Evolutionary conservation across 2,888 invertebrate genomes (phyloP), one percentile per base, ranked within the genome.

Genomic region (Ormyrus nitidulus): DNA sequence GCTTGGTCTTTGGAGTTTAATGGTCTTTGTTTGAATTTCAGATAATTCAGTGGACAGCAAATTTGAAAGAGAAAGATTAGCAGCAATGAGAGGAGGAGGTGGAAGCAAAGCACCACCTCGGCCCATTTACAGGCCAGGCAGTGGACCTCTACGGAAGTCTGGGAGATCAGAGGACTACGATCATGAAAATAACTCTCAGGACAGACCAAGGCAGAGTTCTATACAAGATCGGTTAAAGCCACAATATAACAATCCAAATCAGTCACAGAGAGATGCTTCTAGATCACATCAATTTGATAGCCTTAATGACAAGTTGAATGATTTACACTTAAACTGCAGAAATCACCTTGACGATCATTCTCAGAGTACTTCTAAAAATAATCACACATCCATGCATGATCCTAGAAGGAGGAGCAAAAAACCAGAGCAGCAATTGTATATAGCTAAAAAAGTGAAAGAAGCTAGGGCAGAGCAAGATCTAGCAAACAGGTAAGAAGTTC

Each of bases 81-180:
- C 84, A 86, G 92, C 87, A 88, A 93, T 92, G 89, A 92, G 93
- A 85, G 92, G 91, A 85, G 93, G 92, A 91, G 92, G 34, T 34
- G 34, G 91, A 92, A 93, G 92, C 90, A 93, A 93, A 89, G 94
- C 94, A 91, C 94, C 94, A 86, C 94, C 93, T 88, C 93, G 94
- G 91, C 93, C 93, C 91, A 91, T 95, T 83, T 95, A 96, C 87
- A 94, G 93, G 89, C 95, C 95, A 88, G 95, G 95, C 85, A 95
- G 95, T 92, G 95, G 95, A 83, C 94, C 94, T 83, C 91, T 95
- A 84, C 92, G 94, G 88, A 94, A 95, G 90, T 93, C 94, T 83
- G 93, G 93, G 85, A 92, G 92, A 90, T 89, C 91, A 81, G 94
- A 94, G 84, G 92, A 93, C 89, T 92, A 92, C 89, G 93, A 94